Evolutionary conservation across 2,888 invertebrate genomes (phyloP), one percentile per base, ranked within the genome.

Genomic region (Diarsia rubi): DNA sequence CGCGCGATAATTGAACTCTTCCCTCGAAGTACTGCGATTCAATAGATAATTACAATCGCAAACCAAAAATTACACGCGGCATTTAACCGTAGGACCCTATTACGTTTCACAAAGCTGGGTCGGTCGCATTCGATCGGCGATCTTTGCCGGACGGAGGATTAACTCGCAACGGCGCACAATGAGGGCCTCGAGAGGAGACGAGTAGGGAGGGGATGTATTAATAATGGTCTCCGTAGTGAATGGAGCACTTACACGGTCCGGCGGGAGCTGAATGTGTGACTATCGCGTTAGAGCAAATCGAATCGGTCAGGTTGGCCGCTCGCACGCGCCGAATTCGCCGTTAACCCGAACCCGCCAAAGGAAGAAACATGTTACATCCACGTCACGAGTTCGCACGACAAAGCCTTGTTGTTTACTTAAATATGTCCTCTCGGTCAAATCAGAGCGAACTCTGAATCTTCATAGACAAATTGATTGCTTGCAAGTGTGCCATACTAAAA

Each of bases 21-120:
- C 95, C 94, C 94, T 91, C 90, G 90, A 90, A 93, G 91, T 90
- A 91, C 89, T 85, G 91, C 93, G 90, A 94, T 94, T 94, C 94
- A 93, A 94, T 94, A 95, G 93, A 95, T 95, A 95, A 95, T 95
- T 96, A 94, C 95, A 95, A 95, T 94, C 92, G 95, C 95, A 95
- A 95, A 96, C 95, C 95, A 94, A 96, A 95, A 95, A 96, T 96
- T 95, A 95, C 95, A 95, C 92, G 95, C 94, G 89, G 93, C 94
- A 94, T 96, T 95, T 94, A 95, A 94, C 93, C 87, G 92, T 92
- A 92, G 93, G 94, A 94, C 94, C 95, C 94, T 93, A 94, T 95
- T 95, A 94, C 93, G 92, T 92, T 92, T 92, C 93, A 93, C 93
- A 94, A 94, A 94, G 94, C 95, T 92, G 94, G 94, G 92, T 92